phyloP scores from a whole-genome alignment of 2,888 invertebrate genomes.

The Apomyelois bistriatella region DNA sequence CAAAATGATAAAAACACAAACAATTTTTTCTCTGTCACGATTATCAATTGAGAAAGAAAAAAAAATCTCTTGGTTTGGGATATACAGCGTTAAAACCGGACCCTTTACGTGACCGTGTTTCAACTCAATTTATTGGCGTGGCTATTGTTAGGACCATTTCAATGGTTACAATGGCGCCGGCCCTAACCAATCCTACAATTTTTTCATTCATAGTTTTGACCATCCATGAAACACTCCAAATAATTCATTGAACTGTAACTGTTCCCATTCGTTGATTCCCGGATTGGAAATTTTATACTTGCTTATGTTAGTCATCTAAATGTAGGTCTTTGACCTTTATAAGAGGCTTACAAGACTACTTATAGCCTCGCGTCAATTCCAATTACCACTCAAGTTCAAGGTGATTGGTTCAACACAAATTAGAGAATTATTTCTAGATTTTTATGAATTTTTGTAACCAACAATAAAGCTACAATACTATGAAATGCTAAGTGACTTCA shows the following conservation, averaged over 20 bases:
- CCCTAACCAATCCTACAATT: conserved; percentile 53
- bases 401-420: conserved; percentile 39
- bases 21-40: too few relatives aligned
- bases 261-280: conserved; percentile 13
- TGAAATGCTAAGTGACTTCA: conserved; percentile 2
- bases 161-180: conserved; percentile 49
- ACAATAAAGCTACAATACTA: neutral
- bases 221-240: conserved; percentile 37
- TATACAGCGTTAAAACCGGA: conserved; percentile 19
- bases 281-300: conserved; percentile 4
- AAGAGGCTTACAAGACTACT: conserved; percentile 29
- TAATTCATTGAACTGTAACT: conserved; percentile 26
- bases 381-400: conserved; percentile 61
- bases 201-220: conserved; percentile 46
- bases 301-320: conserved; percentile 7
- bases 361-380: conserved; percentile 48
- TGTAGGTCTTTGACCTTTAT: conserved; percentile 29
- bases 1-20: too few relatives aligned
- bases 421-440: too few relatives aligned
- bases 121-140: conserved; percentile 49
- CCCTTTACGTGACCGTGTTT: conserved; percentile 54
- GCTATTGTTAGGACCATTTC: conserved; percentile 50
- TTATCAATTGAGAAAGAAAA: too few relatives aligned
- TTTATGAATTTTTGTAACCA: too few relatives aligned
- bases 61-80: neutral